Evolutionary conservation across 2,888 invertebrate genomes (phyloP).

Genomic region (Ormyrus thymus): DNA sequence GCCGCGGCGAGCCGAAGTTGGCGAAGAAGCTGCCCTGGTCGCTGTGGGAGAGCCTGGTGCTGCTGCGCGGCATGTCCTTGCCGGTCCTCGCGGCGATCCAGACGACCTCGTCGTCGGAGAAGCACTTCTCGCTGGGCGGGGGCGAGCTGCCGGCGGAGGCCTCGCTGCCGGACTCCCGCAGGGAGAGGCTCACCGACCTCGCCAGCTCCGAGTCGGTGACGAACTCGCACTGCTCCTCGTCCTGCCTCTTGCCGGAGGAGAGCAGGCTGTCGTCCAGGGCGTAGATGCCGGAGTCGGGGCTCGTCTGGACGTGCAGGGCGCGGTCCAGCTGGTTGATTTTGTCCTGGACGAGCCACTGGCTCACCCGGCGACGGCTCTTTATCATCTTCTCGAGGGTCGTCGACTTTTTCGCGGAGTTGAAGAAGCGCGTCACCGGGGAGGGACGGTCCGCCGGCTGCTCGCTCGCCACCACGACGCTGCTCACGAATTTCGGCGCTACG

Average conservation of each 20-base stretch:
- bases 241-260: background rate
- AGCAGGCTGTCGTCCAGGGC: constrained; percentile 60
- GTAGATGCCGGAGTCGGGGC: background rate
- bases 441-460: background rate
- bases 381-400: constrained; percentile 59
- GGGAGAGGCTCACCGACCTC: constrained; percentile 12
- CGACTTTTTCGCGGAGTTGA: constrained; percentile 59
- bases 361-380: constrained; percentile 34
- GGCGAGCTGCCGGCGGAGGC: background rate
- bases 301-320: background rate
- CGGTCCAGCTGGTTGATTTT: constrained; percentile 61
- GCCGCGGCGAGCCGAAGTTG: constrained; percentile 54
- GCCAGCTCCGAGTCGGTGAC: constrained; percentile 13
- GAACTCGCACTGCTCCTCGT: background rate
- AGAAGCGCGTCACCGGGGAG: constrained; percentile 49
- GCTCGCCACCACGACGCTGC: constrained; percentile 19
- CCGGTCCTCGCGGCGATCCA: constrained; percentile 61
- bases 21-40: background rate
- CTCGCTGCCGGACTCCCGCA: background rate
- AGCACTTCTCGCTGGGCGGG: constrained; percentile 30
- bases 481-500: constrained; percentile 15
- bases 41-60: constrained; percentile 56
- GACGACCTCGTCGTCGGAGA: constrained; percentile 58
- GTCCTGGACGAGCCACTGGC: constrained; percentile 55
- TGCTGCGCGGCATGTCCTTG: constrained; percentile 57